These are phyloP conservation scores for Zaprionus lineosus DNA, from an alignment of 2,888 invertebrate species.

Conservation along the genomic window DNA sequence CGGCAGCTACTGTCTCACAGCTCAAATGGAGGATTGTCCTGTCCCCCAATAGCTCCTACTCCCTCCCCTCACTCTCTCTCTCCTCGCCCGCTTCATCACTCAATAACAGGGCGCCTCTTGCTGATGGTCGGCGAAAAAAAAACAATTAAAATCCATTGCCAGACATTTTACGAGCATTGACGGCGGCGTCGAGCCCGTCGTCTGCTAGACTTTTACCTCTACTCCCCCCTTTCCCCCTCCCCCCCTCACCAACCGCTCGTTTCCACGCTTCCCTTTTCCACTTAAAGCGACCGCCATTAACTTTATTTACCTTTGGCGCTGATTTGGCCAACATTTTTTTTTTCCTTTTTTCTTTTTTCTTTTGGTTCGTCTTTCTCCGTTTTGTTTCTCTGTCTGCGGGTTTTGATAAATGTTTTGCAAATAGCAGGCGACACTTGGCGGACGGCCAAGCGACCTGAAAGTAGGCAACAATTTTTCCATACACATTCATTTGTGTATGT, in stretches of 20 bases:
- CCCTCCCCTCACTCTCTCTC: no score
- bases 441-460: constrained; percentile 57
- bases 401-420: constrained; percentile 70
- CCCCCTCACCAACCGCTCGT: no score
- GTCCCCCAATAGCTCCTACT: no score
- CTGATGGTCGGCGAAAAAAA: no score
- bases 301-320: constrained; percentile 62
- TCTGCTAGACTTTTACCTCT: constrained; percentile 12
- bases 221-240: neutral
- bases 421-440: constrained; percentile 68
- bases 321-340: constrained; percentile 52
- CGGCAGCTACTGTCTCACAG: no score
- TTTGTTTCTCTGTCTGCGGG: constrained; percentile 30
- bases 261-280: neutral
- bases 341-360: constrained; percentile 15
- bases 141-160: constrained; percentile 65
- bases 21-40: no score
- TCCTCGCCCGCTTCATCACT: neutral
- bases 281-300: constrained; percentile 37
- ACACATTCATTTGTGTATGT: constrained; percentile 18
- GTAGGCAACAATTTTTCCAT: constrained; percentile 48
- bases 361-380: constrained; percentile 19
- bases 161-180: constrained; percentile 58
- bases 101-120: no score
- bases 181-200: constrained; percentile 30